phyloP scores from a whole-genome alignment of 2,888 invertebrate species.

The Cybosia mesomella region DNA sequence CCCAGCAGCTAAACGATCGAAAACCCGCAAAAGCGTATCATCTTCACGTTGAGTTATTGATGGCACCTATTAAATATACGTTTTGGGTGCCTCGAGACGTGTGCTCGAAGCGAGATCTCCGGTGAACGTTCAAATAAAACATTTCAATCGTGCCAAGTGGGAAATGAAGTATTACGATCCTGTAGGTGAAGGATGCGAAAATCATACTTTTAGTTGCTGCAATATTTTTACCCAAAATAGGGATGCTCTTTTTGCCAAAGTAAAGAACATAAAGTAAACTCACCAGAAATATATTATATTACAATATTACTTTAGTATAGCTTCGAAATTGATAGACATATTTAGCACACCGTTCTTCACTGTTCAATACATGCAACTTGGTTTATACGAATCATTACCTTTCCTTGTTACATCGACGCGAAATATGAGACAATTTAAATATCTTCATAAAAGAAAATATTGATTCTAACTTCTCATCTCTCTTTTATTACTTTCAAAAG shows the following conservation, averaged over 20 bases:
- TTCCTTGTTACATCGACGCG: background rate
- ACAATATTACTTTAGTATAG: background rate
- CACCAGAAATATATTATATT: background rate
- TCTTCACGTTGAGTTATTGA: slow-evolving; percentile 84
- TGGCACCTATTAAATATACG: slow-evolving; percentile 86
- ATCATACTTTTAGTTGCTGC: slow-evolving; percentile 60
- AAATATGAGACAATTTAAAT: slow-evolving; percentile 31
- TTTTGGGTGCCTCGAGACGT: slow-evolving; percentile 69
- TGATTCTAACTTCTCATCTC: slow-evolving; percentile 59
- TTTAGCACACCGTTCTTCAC: background rate
- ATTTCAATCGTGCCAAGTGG: slow-evolving; percentile 80
- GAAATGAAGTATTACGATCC: slow-evolving; percentile 78
- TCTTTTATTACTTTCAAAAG: slow-evolving; percentile 59
- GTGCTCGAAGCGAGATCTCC: slow-evolving; percentile 63
- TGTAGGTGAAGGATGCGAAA: slow-evolving; percentile 68
- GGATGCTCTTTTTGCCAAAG: slow-evolving; percentile 26
- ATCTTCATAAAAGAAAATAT: slow-evolving; percentile 45
- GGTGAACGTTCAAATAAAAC: slow-evolving; percentile 79
- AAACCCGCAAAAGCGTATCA: slow-evolving; percentile 79
- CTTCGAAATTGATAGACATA: background rate
- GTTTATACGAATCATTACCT: slow-evolving; percentile 16
- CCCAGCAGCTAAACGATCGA: slow-evolving; percentile 73
- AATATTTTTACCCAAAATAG: slow-evolving; percentile 55
- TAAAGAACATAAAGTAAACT: slow-evolving; percentile 12
- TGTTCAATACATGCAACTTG: slow-evolving; percentile 19